Evolutionary conservation across 2,797 vertebrate genomes (phyloP), one percentile per base, ranked within the genome.

Genomic region (Eurystomus glaucurus): DNA sequence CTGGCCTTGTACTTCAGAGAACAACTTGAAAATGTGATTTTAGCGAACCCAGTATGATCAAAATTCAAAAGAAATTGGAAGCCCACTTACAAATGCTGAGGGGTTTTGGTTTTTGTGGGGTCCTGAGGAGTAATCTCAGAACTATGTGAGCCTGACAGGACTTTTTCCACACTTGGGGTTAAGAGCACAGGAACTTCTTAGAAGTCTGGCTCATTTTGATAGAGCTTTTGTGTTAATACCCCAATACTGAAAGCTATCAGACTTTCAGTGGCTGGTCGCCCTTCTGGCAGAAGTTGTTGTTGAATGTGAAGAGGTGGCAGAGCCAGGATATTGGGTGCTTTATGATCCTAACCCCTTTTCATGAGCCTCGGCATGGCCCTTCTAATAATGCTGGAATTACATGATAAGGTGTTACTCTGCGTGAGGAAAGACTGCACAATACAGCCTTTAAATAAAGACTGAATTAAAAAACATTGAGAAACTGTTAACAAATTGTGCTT

Each of bases 391-490:
- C 52, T 26, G 52, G 50, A 79, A 77, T 50, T 64, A n/a, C 57
- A 69, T 0, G 6, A 33, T 26, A 77, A 92, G 50, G 68, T 72
- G 45, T 33, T 35, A 48, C 21, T 68, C 41, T 1, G 68, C 55
- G 7, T 3, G 37, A 83, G 37, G 39, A 71, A 60, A 87, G 14
- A 22, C 60, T 60, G 57, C 45, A 61, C 55, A 88, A 57, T 18
- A 54, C 9, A 3, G 71, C 37, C 58, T 89, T 85, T 71, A 87
- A 91, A 89, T 50, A 89, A 87, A 74, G 74, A 31, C 5, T 11
- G 31, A 91, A 92, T 93, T 89, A 92, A 91, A 92, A 88, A 35
- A 11, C 66, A 43, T 57, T 37, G 65, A 89, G 57, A 65, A 96
- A 72, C 28, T 3, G 0, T 77, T 85, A 96, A 48, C 69, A 95